Evolutionary conservation across 2,113 vertebrate genomes (phyloP).

Genomic region (Oryctolagus cuniculus): mOryCun1.1 NC_091437.1:10257001-10257500

Average conservation of each 20-base stretch:
- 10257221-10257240: neutral
- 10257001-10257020: neutral
- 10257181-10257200: neutral
- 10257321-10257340: neutral
- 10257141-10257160: neutral
- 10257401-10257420: neutral
- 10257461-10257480: no score
- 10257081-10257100: neutral
- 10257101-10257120: neutral
- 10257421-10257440: no score
- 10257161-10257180: neutral
- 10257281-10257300: neutral
- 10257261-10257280: neutral
- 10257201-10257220: neutral
- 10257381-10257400: neutral
- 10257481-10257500: no score
- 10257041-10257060: neutral
- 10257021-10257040: neutral
- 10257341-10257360: neutral
- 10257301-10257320: neutral
- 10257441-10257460: no score
- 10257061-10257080: constrained; percentile 2
- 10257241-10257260: neutral
- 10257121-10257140: neutral
- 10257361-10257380: neutral